phyloP scores from a whole-genome alignment of 1,140 invertebrate genomes.

The Neodiprion lecontei region DNA sequence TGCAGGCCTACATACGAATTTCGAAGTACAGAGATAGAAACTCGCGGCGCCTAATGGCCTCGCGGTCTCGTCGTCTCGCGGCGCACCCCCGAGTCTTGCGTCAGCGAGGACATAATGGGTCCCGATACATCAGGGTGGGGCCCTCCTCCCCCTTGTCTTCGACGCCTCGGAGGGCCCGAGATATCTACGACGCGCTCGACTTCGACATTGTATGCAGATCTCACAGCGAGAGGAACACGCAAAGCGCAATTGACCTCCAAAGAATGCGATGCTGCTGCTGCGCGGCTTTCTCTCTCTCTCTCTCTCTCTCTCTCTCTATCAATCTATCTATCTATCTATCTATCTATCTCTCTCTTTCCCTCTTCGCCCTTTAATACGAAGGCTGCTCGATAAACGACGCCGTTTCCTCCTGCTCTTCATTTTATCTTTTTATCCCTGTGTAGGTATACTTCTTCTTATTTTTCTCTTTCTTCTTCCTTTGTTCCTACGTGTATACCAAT shows the following conservation, averaged over 20 bases:
- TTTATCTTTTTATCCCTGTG: constrained; percentile 10
- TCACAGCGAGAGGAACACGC: constrained; percentile 20
- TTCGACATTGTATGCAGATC: constrained; percentile 28
- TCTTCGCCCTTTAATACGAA: too few species aligned
- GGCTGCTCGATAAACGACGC: too few species aligned
- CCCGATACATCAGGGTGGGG: neutral
- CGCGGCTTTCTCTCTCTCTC: neutral
- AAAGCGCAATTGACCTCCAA: constrained; percentile 33
- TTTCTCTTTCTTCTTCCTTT: constrained; percentile 11
- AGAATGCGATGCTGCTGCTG: constrained; percentile 22
- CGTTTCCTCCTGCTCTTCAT: neutral
- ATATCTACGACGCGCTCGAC: neutral
- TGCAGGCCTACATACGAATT: neutral
- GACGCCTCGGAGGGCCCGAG: too few species aligned
- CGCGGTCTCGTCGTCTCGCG: neutral
- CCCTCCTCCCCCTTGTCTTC: too few species aligned
- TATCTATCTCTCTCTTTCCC: too few species aligned
- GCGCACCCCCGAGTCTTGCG: constrained; percentile 2
- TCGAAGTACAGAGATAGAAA: neutral
- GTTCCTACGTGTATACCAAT: constrained; percentile 2
- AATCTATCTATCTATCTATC: neutral
- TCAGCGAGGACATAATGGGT: constrained; percentile 4
- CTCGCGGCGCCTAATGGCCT: neutral
- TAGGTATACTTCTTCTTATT: neutral
- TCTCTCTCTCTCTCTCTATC: neutral